A percentile compares a stretch with the other conserved stretches of the same genome.
Evolutionary conservation across 2,797 vertebrate genomes (phyloP).

Genomic region (Poeciliopsis paucimaculata): DNA sequence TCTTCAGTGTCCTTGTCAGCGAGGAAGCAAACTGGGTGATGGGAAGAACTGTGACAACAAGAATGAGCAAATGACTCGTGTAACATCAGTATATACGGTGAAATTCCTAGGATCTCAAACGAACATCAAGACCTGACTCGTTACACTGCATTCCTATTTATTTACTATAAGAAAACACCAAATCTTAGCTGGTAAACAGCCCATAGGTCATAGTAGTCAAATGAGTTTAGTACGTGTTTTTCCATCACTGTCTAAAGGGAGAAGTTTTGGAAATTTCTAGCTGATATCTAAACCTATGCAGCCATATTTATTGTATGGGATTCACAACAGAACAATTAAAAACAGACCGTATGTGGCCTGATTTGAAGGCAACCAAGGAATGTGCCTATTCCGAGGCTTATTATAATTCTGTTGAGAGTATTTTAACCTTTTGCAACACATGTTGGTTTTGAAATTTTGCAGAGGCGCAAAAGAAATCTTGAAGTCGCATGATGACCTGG

Average conservation of each 20-base stretch:
- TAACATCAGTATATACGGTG: background rate
- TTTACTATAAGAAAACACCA: background rate
- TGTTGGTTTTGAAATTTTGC: too few relatives aligned
- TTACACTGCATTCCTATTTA: background rate
- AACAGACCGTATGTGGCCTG: background rate
- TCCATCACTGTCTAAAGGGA: background rate
- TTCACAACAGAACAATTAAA: background rate
- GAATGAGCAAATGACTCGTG: background rate
- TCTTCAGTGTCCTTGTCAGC: background rate
- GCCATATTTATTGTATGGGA: background rate
- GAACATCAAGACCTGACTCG: background rate
- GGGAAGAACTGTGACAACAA: background rate
- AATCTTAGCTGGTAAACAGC: background rate
- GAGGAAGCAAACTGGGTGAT: background rate
- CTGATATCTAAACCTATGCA: background rate
- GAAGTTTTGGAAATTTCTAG: background rate
- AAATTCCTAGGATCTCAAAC: background rate
- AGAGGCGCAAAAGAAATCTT: too few relatives aligned
- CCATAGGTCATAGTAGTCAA: background rate
- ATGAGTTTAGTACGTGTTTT: background rate
- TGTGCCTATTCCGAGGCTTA: background rate
- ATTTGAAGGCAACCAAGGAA: background rate
- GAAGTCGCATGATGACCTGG: too few relatives aligned
- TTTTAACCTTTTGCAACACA: too few relatives aligned
- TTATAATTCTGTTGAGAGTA: too few relatives aligned